Evolutionary conservation across 2,113 vertebrate genomes (phyloP), one percentile per base, ranked within the genome.

Genomic region (Machaerirhynchus nigripectus): DNA sequence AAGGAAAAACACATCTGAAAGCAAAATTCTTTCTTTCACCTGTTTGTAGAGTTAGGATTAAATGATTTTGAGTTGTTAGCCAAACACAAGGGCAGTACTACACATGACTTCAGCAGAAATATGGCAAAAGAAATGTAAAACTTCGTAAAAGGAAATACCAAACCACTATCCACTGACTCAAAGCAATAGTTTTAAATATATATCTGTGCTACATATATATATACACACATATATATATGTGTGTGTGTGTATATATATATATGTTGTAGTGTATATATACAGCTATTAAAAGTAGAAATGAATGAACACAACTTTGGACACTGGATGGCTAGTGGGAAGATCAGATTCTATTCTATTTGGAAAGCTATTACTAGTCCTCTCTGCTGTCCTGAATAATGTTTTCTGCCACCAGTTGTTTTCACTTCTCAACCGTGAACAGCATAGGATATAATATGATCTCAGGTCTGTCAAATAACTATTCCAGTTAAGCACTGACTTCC

Each of bases 231-330:
- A 37, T 6, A 15, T 10, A 18, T 5, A 22, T n/a, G 8, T 4
- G 39, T 39, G 31, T n/a, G 20, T 42, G 31, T n/a, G 20, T 0
- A 37, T 6, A 14, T 12, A 17, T 5, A 22, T n/a, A n/a, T n/a
- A n/a, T n/a, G n/a, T n/a, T n/a, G n/a, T n/a, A n/a, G 7, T 4
- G 21, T 67, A 7, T 19, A 33, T 23, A 57, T 9, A 27, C 28
- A 75, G 52, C 52, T 95, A 44, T 92, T 94, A 73, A 86, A 92
- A 94, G 77, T 64, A 94, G 74, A 94, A 96, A 86, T 60, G 10
- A 39, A 78, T 95, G 46, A 94, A 53, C 26, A 85, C 33, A 89
- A 47, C 68, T 76, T 90, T 56, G n/a, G 40, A 70, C 35, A 28
- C 11, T 30, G 13, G 61, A 37, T 31, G 10, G 21, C 50, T 56